Evolutionary conservation across 2,888 invertebrate species (phyloP), one percentile per base, ranked within the genome.

Genomic region (Spisula solida): DNA sequence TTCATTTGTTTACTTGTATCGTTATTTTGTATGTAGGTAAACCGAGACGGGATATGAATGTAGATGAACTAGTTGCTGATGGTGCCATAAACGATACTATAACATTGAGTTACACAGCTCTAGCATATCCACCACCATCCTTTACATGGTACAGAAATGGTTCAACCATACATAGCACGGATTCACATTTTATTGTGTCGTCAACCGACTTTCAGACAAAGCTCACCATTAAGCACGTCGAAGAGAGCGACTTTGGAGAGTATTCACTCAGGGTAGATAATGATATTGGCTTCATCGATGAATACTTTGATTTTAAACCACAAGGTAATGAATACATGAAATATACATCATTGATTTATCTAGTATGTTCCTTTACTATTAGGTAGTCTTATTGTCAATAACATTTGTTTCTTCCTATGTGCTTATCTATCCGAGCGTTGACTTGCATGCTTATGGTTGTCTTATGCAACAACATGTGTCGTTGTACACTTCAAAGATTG

Each of bases 31-130:
- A 51, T 51, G 51, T 12, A 51, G 51, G 51, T 51, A 51, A 1
- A 51, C 51, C 51, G 12, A 51, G 14, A 16, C 51, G 16, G 51
- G 14, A 51, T 51, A 51, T 51, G 51, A 14, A 51, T 10, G 12
- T 16, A 51, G 51, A 51, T 1, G 51, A 16, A 51, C 51, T 51
- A 8, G 16, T 16, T 51, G 51, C 16, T 51, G 16, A 25, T n/a
- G n/a, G 60, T 66, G 60, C 60, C 60, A 66, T 66, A 20, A 25
- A 66, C 60, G 8, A 66, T 25, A 66, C 60, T 66, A 25, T 66
- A 66, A 25, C 60, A 66, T 66, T 66, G 25, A 66, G 60, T 12
- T 66, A 66, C 60, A 66, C 60, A 66, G 60, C 60, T 66, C 25
- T 66, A 66, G 60, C 60, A 66, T 66, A 25, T 66, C 60, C 60